A percentile compares a stretch with the other conserved stretches of the same genome.
Conservation (phyloP, 2,797 vertebrate species). For the Hippocampus kuda region DNA sequence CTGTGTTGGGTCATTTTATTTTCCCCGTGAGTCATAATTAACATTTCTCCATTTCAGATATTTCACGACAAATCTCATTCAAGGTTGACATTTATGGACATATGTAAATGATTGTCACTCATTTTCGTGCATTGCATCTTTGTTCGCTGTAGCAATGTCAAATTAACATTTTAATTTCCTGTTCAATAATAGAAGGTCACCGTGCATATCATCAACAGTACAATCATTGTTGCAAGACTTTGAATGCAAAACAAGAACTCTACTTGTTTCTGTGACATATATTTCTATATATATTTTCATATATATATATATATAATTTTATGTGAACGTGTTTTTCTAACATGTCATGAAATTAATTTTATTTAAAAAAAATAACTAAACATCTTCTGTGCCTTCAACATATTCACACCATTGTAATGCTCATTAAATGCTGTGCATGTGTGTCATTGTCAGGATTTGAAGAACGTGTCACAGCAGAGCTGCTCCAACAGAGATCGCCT, state of each 20-base stretch:
- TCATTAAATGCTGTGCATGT: slow-evolving; percentile 6
- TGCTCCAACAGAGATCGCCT: slow-evolving; percentile 58
- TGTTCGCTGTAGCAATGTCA: neutral
- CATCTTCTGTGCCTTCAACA: neutral
- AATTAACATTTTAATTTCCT: neutral
- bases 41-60: neutral
- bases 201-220: neutral
- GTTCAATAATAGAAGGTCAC: neutral
- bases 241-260: neutral
- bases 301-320: no score
- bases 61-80: neutral
- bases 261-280: neutral
- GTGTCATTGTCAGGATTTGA: slow-evolving; percentile 58
- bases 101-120: no score
- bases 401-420: neutral
- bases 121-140: neutral
- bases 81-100: neutral
- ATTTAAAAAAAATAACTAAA: neutral
- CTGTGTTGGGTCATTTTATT: slow-evolving; percentile 15
- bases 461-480: slow-evolving; percentile 49
- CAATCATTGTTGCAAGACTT: neutral
- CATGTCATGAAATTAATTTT: neutral
- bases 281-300: no score
- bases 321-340: neutral
- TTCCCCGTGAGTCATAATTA: neutral